These are phyloP conservation scores for Chaetophractus vellerosus DNA, from an alignment of 2,797 vertebrate genomes.

Conservation along the genomic window DNA sequence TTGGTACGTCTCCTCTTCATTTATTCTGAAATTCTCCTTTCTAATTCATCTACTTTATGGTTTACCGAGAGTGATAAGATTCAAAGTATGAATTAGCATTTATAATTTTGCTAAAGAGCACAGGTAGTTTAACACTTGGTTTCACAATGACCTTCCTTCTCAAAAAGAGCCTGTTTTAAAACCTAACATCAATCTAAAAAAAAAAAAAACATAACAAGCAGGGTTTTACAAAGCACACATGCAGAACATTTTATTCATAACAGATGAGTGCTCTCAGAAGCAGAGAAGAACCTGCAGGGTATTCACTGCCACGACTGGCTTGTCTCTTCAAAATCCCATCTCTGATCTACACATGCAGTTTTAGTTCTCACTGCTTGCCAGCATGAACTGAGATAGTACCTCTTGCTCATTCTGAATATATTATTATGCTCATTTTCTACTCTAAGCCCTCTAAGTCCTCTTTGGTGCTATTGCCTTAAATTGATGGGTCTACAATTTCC, in stretches of 20 bases:
- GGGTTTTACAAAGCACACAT: slow-evolving; percentile 64
- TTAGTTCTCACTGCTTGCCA: slow-evolving; percentile 68
- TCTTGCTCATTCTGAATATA: not conserved
- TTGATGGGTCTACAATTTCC: not conserved
- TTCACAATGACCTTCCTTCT: slow-evolving; percentile 57
- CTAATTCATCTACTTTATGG: slow-evolving; percentile 22
- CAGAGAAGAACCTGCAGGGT: slow-evolving; percentile 58
- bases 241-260: slow-evolving; percentile 68
- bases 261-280: slow-evolving; percentile 68
- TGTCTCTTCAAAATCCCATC: slow-evolving; percentile 26
- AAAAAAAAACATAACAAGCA: slow-evolving; percentile 38
- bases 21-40: slow-evolving; percentile 66
- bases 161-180: slow-evolving; percentile 70
- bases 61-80: slow-evolving; percentile 49
- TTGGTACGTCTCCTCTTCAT: not conserved
- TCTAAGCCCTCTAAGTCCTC: not conserved
- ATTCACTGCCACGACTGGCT: slow-evolving; percentile 49
- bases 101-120: slow-evolving; percentile 68
- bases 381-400: not conserved
- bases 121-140: slow-evolving; percentile 58
- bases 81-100: slow-evolving; percentile 45
- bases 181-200: slow-evolving; percentile 27
- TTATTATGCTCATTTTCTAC: slow-evolving; percentile 17
- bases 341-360: slow-evolving; percentile 52
- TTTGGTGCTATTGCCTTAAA: not conserved